phyloP scores from a whole-genome alignment of 2,888 invertebrate genomes.

The Hirtodrosophila histrioides region DNA sequence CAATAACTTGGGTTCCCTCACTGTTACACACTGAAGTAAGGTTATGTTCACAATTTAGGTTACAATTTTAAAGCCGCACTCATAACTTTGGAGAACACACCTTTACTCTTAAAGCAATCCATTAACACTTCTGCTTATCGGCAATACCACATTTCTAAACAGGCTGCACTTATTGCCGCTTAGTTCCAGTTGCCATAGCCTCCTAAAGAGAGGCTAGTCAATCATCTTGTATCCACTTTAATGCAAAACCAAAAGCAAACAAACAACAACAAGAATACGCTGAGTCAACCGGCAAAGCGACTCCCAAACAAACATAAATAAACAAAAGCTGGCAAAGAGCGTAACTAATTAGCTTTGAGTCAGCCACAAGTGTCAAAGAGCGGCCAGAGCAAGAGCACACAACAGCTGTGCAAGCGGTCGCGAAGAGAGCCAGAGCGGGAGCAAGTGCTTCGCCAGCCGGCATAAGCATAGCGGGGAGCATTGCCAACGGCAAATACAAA shows the following conservation, averaged over 20 bases:
- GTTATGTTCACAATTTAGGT: background rate
- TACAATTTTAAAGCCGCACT: background rate
- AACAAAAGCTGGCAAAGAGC: conserved; percentile 67
- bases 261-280: conserved; percentile 30
- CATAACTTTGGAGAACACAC: no score
- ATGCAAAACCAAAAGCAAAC: conserved; percentile 29
- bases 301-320: conserved; percentile 62
- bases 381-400: conserved; percentile 12
- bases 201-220: conserved; percentile 16
- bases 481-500: conserved; percentile 58
- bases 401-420: conserved; percentile 42
- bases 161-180: conserved; percentile 6
- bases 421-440: background rate
- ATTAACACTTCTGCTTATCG: no score
- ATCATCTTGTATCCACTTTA: conserved; percentile 34
- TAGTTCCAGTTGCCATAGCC: no score
- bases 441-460: conserved; percentile 29
- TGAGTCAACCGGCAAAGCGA: conserved; percentile 49
- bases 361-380: conserved; percentile 55
- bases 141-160: background rate
- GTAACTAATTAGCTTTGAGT: conserved; percentile 62
- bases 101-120: no score
- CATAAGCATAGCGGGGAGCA: conserved; percentile 34
- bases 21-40: no score
- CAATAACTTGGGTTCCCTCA: no score